Evolutionary conservation across 2,797 vertebrate genomes (phyloP), one percentile per base, ranked within the genome.

Genomic region (Trachurus trachurus): DNA sequence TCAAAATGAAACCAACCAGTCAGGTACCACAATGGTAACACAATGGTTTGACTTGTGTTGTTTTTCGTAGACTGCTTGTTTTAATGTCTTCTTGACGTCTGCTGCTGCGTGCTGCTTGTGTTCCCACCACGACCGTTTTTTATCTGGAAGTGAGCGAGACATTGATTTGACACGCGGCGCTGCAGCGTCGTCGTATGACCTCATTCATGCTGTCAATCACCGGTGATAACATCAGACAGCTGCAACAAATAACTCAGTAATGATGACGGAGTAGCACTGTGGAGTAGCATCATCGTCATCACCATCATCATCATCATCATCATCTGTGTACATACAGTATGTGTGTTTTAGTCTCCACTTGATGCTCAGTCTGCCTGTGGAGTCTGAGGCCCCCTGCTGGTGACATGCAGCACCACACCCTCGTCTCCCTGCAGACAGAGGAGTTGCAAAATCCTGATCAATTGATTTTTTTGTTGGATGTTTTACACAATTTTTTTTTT

Each of bases 371-470:
- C 54, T 60, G 76, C 65, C 29, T 79, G 82, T 87, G 82, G 86
- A 83, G 66, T 78, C 71, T 71, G 73, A 82, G 58, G 58, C 74
- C 73, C 90, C 86, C 86, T 88, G 79, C 86, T 91, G 92, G 77
- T 66, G 13, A 26, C 49, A 29, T 15, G 17, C 5, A 53, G 45
- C 68, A 71, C 62, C 22, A 71, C 78, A 75, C 3, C 50, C 7
- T 16, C 29, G 16, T 72, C 29, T 78, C 2, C 13, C 58, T 65
- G 56, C 47, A 66, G 9, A 17, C 12, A 16, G 11, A 45, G 5
- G n/a, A 60, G n/a, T 21, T 37, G 26, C 9, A 10, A 73, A 19
- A 62, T 11, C 39, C 26, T 53, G 17, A 37, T 58, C 3, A 4
- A 62, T 34, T 50, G 49, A 69, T 26, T 26, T 42, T 42, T 63